These are phyloP conservation scores for Falcaria lacertinaria DNA, from an alignment of 2,888 invertebrate genomes.

Conservation along the genomic window DNA sequence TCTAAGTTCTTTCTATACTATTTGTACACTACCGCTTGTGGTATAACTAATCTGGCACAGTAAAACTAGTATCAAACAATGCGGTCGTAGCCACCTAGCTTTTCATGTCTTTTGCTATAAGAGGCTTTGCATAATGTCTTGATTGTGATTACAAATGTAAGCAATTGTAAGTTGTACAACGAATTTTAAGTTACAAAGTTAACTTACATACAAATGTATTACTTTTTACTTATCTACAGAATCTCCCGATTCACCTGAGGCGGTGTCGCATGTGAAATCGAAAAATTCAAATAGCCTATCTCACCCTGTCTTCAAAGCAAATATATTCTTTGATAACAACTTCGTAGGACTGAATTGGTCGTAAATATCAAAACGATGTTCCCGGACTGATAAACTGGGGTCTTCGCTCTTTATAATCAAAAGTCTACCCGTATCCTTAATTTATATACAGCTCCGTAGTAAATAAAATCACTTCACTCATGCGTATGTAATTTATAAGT, in stretches of 20 bases:
- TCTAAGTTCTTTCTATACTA: too few relatives aligned
- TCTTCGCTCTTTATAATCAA: not conserved
- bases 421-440: not conserved
- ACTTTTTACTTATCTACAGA: not conserved
- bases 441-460: not conserved
- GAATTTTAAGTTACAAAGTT: too few relatives aligned
- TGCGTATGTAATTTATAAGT: not conserved
- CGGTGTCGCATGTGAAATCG: conserved; percentile 2
- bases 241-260: not conserved
- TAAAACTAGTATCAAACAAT: too few relatives aligned
- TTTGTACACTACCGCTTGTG: too few relatives aligned
- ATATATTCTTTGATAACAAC: conserved; percentile 4
- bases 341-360: not conserved
- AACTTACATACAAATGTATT: not conserved
- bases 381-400: not conserved
- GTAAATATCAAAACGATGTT: conserved; percentile 1
- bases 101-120: too few relatives aligned
- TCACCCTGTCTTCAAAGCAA: conserved; percentile 4
- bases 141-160: too few relatives aligned
- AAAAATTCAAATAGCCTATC: conserved; percentile 7
- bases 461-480: not conserved
- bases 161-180: too few relatives aligned
- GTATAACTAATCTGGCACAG: too few relatives aligned
- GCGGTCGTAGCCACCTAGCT: too few relatives aligned
- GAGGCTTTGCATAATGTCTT: too few relatives aligned